A percentile compares a stretch with the other conserved stretches of the same genome.
phyloP scores from a whole-genome alignment of 2,888 invertebrate genomes.

The Leptinotarsa tumamoca region DNA sequence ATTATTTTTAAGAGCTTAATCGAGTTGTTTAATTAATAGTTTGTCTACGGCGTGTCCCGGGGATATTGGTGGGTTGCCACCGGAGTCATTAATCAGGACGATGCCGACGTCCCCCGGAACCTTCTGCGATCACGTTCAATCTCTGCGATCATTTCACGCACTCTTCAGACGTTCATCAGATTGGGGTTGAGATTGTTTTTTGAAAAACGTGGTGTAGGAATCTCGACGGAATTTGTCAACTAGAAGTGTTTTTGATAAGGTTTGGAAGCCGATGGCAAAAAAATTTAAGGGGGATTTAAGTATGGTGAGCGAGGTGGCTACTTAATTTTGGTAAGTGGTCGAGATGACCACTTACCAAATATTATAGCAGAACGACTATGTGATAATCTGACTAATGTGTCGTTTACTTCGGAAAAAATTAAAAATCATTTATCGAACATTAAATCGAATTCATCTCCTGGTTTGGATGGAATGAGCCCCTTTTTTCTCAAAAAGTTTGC shows the following conservation, averaged over 20 bases:
- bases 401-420: too few species aligned
- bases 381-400: too few species aligned
- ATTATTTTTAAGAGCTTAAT: slow-evolving; percentile 61
- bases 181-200: slow-evolving; percentile 40
- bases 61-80: slow-evolving; percentile 61
- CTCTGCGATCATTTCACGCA: slow-evolving; percentile 52
- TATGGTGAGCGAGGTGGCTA: too few species aligned
- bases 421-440: too few species aligned
- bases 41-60: slow-evolving; percentile 53
- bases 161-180: slow-evolving; percentile 44
- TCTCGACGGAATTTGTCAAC: slow-evolving; percentile 7
- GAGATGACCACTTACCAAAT: too few species aligned
- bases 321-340: too few species aligned
- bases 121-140: slow-evolving; percentile 53
- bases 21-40: slow-evolving; percentile 61
- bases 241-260: not conserved
- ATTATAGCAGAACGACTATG: too few species aligned
- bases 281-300: too few species aligned
- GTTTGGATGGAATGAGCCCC: too few species aligned
- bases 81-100: slow-evolving; percentile 60
- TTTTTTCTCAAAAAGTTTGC: too few species aligned
- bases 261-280: not conserved
- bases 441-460: too few species aligned
- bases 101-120: slow-evolving; percentile 55
- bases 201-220: slow-evolving; percentile 31